These are phyloP conservation scores for Hyperoplus immaculatus DNA, from an alignment of 2,797 vertebrate species.

Conservation along the genomic window DNA sequence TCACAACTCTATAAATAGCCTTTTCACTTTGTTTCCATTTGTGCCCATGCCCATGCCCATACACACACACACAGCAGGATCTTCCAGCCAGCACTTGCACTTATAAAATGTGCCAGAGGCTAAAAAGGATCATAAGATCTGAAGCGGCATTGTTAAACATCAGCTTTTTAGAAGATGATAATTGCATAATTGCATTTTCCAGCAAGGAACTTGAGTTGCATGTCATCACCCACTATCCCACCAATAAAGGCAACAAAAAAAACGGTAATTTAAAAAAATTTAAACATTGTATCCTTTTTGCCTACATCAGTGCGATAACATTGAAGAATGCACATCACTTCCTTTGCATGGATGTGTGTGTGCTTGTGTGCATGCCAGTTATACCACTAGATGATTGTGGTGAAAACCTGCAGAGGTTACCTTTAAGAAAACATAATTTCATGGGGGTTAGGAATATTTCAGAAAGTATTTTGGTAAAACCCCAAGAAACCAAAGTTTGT, in stretches of 20 bases:
- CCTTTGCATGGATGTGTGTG: neutral
- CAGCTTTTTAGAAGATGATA: neutral
- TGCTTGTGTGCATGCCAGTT: neutral
- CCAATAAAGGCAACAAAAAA: neutral
- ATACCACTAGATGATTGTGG: neutral
- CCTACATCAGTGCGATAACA: neutral
- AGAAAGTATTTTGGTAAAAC: neutral
- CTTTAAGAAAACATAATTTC: neutral
- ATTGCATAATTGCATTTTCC: too few species aligned
- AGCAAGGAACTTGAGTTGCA: neutral
- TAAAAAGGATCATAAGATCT: neutral
- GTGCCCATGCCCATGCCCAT: neutral
- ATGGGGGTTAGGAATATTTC: neutral
- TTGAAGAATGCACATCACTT: neutral
- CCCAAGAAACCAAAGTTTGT: neutral
- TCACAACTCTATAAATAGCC: conserved; percentile 65
- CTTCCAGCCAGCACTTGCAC: neutral
- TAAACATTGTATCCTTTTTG: neutral
- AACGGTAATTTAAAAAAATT: neutral
- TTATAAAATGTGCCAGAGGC: neutral
- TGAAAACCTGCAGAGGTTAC: neutral
- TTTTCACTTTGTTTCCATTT: conserved; percentile 30
- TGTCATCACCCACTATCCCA: neutral
- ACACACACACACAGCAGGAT: neutral
- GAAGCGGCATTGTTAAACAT: neutral